Percentiles rank a stretch among this genome's conserved stretches.
phyloP scores from a whole-genome alignment of 1,140 invertebrate genomes.

The Phortica variegata region DNA sequence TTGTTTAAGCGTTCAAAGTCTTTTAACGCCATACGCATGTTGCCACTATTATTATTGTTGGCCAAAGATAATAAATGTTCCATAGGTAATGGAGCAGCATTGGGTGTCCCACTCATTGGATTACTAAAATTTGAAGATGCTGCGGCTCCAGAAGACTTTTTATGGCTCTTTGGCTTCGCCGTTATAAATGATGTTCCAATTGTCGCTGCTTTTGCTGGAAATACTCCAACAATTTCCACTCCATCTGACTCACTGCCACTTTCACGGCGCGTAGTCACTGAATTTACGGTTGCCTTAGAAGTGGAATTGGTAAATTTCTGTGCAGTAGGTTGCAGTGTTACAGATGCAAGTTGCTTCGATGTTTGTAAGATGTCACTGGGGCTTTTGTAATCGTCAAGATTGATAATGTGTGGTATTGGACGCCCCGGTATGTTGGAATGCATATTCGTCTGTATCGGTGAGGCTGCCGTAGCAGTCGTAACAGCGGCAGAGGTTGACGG shows the following conservation, averaged over 20 bases:
- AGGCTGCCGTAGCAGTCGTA: slow-evolving; percentile 22
- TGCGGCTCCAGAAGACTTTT: no score
- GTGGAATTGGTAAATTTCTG: slow-evolving; percentile 6
- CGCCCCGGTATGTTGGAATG: slow-evolving; percentile 33
- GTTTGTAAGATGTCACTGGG: slow-evolving; percentile 45
- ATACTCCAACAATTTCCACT: slow-evolving; percentile 48
- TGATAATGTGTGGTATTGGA: slow-evolving; percentile 35
- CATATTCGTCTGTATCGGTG: slow-evolving; percentile 9
- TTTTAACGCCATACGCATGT: no score
- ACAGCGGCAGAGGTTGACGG: slow-evolving; percentile 3
- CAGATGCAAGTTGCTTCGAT: slow-evolving; percentile 37
- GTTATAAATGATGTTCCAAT: no score
- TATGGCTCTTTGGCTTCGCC: no score
- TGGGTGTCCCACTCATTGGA: no score
- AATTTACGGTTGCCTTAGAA: not conserved
- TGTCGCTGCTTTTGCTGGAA: slow-evolving; percentile 19
- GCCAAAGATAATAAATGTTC: no score
- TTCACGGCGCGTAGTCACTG: slow-evolving; percentile 23
- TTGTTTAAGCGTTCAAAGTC: no score
- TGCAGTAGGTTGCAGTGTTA: slow-evolving; percentile 15
- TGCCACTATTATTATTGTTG: no score
- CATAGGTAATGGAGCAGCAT: no score
- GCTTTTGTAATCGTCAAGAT: slow-evolving; percentile 45
- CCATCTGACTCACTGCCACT: slow-evolving; percentile 51
- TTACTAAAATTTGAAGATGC: no score